Conservation (phyloP, 2,113 vertebrate species). For the Serilophus lunatus region DNA sequence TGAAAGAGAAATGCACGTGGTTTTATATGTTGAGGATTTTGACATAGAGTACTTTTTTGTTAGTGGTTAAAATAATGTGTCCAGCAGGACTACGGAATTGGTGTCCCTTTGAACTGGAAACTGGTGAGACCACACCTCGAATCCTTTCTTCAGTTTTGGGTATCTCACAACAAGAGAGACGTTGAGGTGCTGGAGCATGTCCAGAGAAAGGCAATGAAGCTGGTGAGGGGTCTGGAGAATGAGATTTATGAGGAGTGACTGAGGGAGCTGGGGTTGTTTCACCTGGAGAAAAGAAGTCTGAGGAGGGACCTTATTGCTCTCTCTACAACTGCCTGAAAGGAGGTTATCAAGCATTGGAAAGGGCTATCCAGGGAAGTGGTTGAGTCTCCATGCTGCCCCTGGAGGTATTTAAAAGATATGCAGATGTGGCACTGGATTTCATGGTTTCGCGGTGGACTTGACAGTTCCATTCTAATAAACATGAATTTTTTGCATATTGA, state of each 20-base stretch:
- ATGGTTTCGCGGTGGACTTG: not conserved
- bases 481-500: not conserved
- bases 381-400: fast-evolving
- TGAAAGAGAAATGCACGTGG: not conserved
- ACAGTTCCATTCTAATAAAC: not conserved
- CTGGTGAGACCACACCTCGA: not conserved
- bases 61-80: not conserved
- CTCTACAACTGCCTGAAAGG: not conserved
- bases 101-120: fast-evolving
- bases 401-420: not conserved
- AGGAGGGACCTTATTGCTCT: too few species aligned
- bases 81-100: not conserved
- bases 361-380: not conserved
- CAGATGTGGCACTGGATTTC: fast-evolving
- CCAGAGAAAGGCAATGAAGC: not conserved
- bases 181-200: not conserved
- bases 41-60: not conserved
- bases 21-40: not conserved
- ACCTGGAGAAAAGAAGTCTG: not conserved
- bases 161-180: not conserved
- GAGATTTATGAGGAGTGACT: not conserved
- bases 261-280: not conserved
- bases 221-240: not conserved
- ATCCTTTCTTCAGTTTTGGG: not conserved
- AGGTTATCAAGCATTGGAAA: not conserved